Evolutionary conservation across 2,888 invertebrate species (phyloP), one percentile per base, ranked within the genome.

Genomic region (Scaptodrosophila latifasciaeformis): DNA sequence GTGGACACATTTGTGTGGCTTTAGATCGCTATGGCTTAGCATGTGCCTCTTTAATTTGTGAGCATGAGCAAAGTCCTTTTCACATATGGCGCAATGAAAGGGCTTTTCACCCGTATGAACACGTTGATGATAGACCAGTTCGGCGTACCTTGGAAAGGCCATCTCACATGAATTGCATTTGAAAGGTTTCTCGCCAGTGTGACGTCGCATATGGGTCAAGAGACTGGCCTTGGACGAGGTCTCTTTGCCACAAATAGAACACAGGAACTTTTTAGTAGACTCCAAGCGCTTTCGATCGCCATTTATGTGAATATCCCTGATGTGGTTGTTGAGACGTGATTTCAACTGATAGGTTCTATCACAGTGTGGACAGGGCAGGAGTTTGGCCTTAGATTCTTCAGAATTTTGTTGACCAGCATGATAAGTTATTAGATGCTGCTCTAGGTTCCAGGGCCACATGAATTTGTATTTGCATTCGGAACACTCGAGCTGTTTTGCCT

Each of bases 181-280:
- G 67, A 89, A 89, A 0, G 89, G 89, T 58, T 89, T 89, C 67
- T 89, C 89, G 10, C 90, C 90, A 0, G 90, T 90, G 65, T 90
- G 90, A 0, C 89, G 85, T 0, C 90, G 87, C 89, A 90, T 89
- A 64, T 90, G 90, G 1, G 90, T 89, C 19, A 89, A 88, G 29
- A 89, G 80, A 62, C 89, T 89, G 0, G 89, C 89, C 0, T 89
- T 89, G 62, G 89, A 89, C 15, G 88, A 87, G 70, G 89, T 89
- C 19, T 88, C 87, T 4, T 88, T 84, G 0, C 89, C 89, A 67
- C 89, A 89, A 68, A 88, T 89, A 13, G 88, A 83, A 49, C 89
- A 89, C 15, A 89, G 78, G 30, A 62, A 65, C 42, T 88, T 88
- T 39, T 87, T 88, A 10, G 15, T 12, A 2, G 19, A 66, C 60